Conservation (phyloP, 2,888 invertebrate genomes). For the Andrena haemorrhoa region DNA sequence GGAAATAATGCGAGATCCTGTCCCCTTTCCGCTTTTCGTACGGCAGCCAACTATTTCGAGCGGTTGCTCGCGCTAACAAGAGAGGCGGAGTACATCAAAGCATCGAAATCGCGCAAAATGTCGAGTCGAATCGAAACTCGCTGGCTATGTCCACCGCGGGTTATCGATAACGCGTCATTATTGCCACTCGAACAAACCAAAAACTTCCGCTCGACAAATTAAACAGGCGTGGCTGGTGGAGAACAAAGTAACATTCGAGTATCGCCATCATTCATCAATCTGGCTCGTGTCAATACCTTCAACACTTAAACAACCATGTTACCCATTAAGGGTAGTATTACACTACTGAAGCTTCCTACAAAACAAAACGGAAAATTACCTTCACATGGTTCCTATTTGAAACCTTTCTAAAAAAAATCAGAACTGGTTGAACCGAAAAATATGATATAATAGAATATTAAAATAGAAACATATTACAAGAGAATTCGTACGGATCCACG, state of each 20-base stretch:
- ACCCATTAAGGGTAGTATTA: background rate
- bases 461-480: no score
- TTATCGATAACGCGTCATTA: slow-evolving; percentile 60
- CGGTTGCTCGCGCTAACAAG: slow-evolving; percentile 55
- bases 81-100: slow-evolving; percentile 63
- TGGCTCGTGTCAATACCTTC: background rate
- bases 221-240: slow-evolving; percentile 26
- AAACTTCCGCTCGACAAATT: slow-evolving; percentile 47
- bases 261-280: slow-evolving; percentile 3
- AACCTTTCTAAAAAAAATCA: background rate
- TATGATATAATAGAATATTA: background rate
- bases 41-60: slow-evolving; percentile 47
- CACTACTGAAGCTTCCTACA: no score
- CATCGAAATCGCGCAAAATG: slow-evolving; percentile 46
- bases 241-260: background rate
- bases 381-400: no score
- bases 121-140: slow-evolving; percentile 54
- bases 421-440: background rate
- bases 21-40: slow-evolving; percentile 40
- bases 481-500: background rate
- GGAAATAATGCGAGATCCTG: slow-evolving; percentile 44
- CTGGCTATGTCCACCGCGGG: slow-evolving; percentile 5
- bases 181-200: slow-evolving; percentile 39
- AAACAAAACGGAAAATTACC: no score
- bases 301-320: background rate